A percentile compares a stretch with the other conserved stretches of the same genome.
These are phyloP conservation scores for Danio rerio DNA, from an alignment of 2,113 vertebrate genomes.

Conservation along the genomic window GRCz12tu NC_133183.1:11598001-11598500, in stretches of 20 bases:
- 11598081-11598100: too few relatives aligned
- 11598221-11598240: constrained; percentile 35
- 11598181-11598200: constrained; percentile 37
- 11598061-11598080: too few relatives aligned
- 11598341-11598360: constrained; percentile 81
- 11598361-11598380: constrained; percentile 80
- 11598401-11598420: constrained; percentile 63
- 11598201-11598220: constrained; percentile 41
- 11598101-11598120: too few relatives aligned
- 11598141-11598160: too few relatives aligned
- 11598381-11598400: constrained; percentile 85
- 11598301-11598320: constrained; percentile 75
- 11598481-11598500: constrained; percentile 93
- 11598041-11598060: too few relatives aligned
- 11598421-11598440: constrained; percentile 90
- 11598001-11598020: too few relatives aligned
- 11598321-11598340: constrained; percentile 80
- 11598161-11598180: constrained; percentile 1
- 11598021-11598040: too few relatives aligned
- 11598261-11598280: constrained; percentile 73
- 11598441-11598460: constrained; percentile 81
- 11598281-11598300: constrained; percentile 73
- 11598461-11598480: constrained; percentile 94
- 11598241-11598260: constrained; percentile 15
- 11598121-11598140: too few relatives aligned